phyloP scores from a whole-genome alignment of 1,140 invertebrate species.

The Lysiphlebus fabarum region DNA sequence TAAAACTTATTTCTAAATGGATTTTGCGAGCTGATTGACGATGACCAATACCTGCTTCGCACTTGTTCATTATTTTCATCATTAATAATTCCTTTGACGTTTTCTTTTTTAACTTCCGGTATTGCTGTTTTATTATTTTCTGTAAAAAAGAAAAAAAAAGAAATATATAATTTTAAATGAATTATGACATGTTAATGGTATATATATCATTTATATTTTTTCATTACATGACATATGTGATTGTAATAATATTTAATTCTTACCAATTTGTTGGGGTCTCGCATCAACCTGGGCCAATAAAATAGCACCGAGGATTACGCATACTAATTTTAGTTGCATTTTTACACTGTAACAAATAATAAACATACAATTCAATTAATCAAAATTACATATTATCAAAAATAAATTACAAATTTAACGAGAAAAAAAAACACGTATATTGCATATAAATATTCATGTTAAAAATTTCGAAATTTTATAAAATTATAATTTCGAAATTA shows the following conservation, averaged over 20 bases:
- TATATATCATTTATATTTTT: too few species aligned
- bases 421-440: too few species aligned
- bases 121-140: too few species aligned
- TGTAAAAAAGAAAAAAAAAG: too few species aligned
- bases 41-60: conserved; percentile 46
- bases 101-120: conserved; percentile 12
- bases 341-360: conserved; percentile 45
- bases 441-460: too few species aligned
- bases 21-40: conserved; percentile 33
- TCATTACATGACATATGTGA: too few species aligned
- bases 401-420: too few species aligned
- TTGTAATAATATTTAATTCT: conserved; percentile 24
- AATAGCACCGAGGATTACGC: conserved; percentile 37
- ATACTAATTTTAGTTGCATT: conserved; percentile 43
- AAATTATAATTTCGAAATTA: background rate
- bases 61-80: conserved; percentile 13
- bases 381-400: too few species aligned
- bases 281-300: conserved; percentile 37
- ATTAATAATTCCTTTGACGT: conserved; percentile 30
- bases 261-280: conserved; percentile 46
- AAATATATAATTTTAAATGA: too few species aligned
- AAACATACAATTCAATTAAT: conserved; percentile 16
- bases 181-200: too few species aligned
- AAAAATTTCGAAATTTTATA: background rate
- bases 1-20: conserved; percentile 35